phyloP scores from a whole-genome alignment of 1,140 invertebrate genomes.

The Drosophila virilis region DNA sequence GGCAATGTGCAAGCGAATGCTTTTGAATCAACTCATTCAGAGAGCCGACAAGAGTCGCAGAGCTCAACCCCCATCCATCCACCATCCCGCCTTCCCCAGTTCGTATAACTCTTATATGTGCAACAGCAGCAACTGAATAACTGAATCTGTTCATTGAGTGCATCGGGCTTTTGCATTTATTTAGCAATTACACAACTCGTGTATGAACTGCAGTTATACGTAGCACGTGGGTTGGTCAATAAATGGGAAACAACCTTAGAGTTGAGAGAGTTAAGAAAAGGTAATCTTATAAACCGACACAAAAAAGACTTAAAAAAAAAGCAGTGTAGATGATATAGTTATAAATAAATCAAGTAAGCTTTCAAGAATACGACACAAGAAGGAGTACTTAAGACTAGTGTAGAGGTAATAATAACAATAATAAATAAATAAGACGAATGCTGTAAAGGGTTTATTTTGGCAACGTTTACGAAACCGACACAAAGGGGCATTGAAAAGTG shows the following conservation, averaged over 20 bases:
- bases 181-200: slow-evolving; percentile 64
- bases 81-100: neutral
- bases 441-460: no score
- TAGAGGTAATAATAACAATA: no score
- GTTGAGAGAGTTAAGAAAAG: neutral
- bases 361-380: no score
- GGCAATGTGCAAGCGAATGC: slow-evolving; percentile 55
- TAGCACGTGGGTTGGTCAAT: slow-evolving; percentile 32
- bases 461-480: no score
- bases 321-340: no score
- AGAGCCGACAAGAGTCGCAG: slow-evolving; percentile 17
- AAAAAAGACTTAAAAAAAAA: no score
- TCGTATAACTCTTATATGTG: neutral
- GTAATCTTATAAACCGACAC: neutral
- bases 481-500: no score
- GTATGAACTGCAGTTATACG: slow-evolving; percentile 33
- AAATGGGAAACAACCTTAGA: neutral
- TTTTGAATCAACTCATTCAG: slow-evolving; percentile 35
- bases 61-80: neutral
- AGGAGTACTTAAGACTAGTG: no score
- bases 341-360: no score
- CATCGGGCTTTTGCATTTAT: slow-evolving; percentile 51
- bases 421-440: no score
- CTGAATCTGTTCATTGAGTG: slow-evolving; percentile 51
- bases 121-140: slow-evolving; percentile 25